Evolutionary conservation across 2,113 vertebrate species (phyloP).

Genomic region (Myrmecobius fasciatus): DNA sequence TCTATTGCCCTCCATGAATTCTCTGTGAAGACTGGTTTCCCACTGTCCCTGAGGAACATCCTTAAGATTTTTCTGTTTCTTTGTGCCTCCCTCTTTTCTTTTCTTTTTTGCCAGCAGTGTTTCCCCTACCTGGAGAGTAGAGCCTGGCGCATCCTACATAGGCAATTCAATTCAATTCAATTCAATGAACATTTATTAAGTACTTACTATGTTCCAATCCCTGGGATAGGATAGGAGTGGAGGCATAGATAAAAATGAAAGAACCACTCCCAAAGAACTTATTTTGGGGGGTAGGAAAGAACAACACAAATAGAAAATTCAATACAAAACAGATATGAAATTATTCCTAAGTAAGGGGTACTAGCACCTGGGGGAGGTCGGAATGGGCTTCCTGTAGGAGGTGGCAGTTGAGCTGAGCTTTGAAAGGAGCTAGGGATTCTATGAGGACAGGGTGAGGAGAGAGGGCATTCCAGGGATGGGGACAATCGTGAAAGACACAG

Average conservation of each 20-base stretch:
- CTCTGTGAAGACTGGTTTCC: background rate
- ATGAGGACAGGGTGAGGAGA: background rate
- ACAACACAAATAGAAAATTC: background rate
- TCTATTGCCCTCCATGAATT: background rate
- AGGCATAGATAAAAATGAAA: background rate
- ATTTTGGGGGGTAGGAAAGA: background rate
- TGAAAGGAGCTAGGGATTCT: background rate
- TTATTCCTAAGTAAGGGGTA: background rate
- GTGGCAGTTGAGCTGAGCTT: background rate
- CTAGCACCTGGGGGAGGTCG: background rate
- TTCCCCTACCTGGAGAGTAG: background rate
- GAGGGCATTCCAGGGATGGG: background rate
- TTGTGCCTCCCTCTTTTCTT: background rate
- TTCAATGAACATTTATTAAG: background rate
- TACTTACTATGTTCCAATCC: background rate
- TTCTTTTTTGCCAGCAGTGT: background rate
- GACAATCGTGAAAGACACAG: background rate
- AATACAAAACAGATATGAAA: background rate
- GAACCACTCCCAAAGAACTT: background rate
- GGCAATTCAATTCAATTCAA: background rate
- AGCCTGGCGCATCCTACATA: background rate
- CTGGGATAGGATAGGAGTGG: background rate
- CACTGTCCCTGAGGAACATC: background rate
- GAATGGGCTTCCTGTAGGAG: background rate
- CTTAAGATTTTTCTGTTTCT: background rate